Evolutionary conservation across 2,888 invertebrate genomes (phyloP).

Genomic region (Drosophila flavopinicola): DNA sequence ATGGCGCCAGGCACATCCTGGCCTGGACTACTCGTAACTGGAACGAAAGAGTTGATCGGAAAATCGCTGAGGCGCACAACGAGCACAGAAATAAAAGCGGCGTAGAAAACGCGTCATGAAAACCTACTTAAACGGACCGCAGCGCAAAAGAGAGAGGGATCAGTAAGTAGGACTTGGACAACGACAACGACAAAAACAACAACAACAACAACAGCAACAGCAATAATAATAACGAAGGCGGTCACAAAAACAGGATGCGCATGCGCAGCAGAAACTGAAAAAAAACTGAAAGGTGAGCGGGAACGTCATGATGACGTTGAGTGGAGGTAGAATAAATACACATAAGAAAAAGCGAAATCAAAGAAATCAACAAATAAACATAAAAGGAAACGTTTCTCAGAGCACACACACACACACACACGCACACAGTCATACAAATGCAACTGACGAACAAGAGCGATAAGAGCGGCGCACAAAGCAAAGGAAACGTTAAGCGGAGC

Average conservation of each 20-base stretch:
- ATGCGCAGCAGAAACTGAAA: constrained; percentile 60
- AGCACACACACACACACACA: constrained; percentile 46
- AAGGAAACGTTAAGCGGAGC: constrained; percentile 33
- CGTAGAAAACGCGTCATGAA: constrained; percentile 46
- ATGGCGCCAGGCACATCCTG: constrained; percentile 60
- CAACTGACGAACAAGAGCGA: constrained; percentile 40
- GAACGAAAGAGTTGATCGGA: constrained; percentile 55
- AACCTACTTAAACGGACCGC: constrained; percentile 49
- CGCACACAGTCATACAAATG: constrained; percentile 29
- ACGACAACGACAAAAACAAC: too few relatives aligned
- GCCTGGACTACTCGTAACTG: constrained; percentile 36
- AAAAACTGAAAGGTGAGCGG: constrained; percentile 62
- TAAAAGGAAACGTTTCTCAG: constrained; percentile 69
- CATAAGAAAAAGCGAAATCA: constrained; percentile 65
- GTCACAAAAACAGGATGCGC: constrained; percentile 71
- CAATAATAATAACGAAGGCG: constrained; percentile 37
- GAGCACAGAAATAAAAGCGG: constrained; percentile 20
- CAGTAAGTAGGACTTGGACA: constrained; percentile 57
- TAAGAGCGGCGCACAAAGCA: constrained; percentile 45
- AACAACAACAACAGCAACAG: constrained; percentile 34
- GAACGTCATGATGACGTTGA: constrained; percentile 65
- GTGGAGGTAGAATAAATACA: constrained; percentile 46
- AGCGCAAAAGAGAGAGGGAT: constrained; percentile 3
- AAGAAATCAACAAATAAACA: constrained; percentile 76
- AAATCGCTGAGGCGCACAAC: too few relatives aligned